phyloP scores from a whole-genome alignment of 2,113 vertebrate genomes.

The Rhea pennata region DNA sequence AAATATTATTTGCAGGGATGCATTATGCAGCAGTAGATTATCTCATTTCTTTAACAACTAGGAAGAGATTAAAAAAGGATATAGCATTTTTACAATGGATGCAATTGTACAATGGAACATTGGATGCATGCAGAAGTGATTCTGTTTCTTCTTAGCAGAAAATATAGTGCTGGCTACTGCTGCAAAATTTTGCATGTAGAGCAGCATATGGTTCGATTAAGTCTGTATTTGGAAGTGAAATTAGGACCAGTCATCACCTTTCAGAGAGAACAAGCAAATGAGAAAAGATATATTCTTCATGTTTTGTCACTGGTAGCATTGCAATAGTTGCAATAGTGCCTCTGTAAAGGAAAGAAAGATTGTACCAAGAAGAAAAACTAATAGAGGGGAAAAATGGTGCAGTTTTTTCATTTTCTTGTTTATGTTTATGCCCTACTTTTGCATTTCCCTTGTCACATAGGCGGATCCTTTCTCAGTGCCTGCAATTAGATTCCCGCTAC shows the following conservation, averaged over 20 bases:
- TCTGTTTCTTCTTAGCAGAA: neutral
- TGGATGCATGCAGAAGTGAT: neutral
- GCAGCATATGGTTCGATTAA: neutral
- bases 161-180: neutral
- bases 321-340: neutral
- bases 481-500: neutral
- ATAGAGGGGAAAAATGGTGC: neutral
- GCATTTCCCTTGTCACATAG: neutral
- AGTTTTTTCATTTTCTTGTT: neutral
- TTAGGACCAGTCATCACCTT: neutral
- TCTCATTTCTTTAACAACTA: neutral
- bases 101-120: neutral
- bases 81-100: neutral
- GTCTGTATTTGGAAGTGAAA: neutral
- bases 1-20: neutral
- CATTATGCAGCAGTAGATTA: neutral
- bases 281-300: neutral
- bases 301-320: neutral
- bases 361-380: neutral
- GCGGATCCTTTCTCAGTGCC: neutral
- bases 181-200: neutral
- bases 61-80: neutral
- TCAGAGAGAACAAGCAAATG: neutral
- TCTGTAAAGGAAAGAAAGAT: neutral
- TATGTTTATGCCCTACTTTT: conserved; percentile 23